Conservation (phyloP, 2,113 vertebrate species). For the Macrotis lagotis region DNA sequence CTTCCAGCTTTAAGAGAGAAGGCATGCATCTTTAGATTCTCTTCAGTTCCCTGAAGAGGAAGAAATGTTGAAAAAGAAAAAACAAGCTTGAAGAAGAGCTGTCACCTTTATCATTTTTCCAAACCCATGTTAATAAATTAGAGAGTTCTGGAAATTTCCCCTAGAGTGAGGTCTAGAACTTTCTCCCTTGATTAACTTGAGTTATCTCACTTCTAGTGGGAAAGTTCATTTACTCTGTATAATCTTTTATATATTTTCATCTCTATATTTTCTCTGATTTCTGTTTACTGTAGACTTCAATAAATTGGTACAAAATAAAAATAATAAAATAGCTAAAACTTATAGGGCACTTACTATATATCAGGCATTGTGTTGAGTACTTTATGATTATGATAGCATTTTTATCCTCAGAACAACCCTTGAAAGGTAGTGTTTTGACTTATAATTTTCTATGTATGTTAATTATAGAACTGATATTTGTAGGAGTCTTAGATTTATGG, state of each 20-base stretch:
- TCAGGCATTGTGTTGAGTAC: neutral
- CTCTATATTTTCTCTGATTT: neutral
- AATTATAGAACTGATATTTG: neutral
- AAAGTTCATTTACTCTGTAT: neutral
- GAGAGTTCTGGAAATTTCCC: neutral
- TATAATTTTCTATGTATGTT: neutral
- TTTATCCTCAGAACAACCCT: neutral
- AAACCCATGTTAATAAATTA: neutral
- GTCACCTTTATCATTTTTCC: neutral
- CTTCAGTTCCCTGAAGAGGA: neutral
- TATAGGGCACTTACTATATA: neutral
- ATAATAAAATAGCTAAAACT: neutral
- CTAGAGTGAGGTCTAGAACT: neutral
- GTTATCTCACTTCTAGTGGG: neutral
- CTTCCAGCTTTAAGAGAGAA: neutral
- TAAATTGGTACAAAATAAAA: neutral
- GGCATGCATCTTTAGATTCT: neutral
- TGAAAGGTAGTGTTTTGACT: neutral
- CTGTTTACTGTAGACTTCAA: neutral
- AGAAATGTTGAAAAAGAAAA: neutral
- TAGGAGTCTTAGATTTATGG: neutral
- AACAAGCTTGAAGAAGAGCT: neutral
- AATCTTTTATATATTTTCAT: neutral
- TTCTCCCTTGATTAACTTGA: neutral
- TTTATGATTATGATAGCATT: neutral